Evolutionary conservation across 2,888 invertebrate species (phyloP), one percentile per base, ranked within the genome.

Genomic region (Melieria picta): DNA sequence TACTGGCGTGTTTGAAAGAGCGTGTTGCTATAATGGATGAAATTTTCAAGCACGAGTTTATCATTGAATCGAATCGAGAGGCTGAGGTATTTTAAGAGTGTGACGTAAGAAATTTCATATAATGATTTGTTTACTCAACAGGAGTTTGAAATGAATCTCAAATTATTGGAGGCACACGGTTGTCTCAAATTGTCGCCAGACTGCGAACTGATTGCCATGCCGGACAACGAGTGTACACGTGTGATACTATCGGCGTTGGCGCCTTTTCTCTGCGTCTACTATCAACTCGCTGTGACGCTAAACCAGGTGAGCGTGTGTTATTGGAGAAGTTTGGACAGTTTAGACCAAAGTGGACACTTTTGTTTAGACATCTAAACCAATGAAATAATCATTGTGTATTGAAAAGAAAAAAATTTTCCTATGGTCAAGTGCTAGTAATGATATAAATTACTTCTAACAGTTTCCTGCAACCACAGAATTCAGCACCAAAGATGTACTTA

Each of bases 1-100:
- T 72, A 7, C 48, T 82, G 16, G 56, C 72, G 0, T 69, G 75
- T 1, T 78, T 84, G 65, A 78, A 75, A 13, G 69, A 71, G 11
- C 79, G 80, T 72, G 80, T 80, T 11, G 74, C 74, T 69, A 76
- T 65, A 64, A 78, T 84, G 76, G 83, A 91, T 79, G 86, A 85
- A 78, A 81, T 93, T 67, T 89, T 93, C 63, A 88, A 88, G 66
- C 88, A 90, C 79, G 93, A 93, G 84, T 93, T 93, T 85, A 90
- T 91, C 70, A 87, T 91, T 74, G 86, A 89, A 74, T 89, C 90
- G 71, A 87, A 87, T 83, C 84, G 90, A 87, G 85, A 85, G 81
- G 75, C 81, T 78, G 83, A 90, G 89, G 86, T 89, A 74, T 30
- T 30, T 30, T 30, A 30, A 30, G 30, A 30, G 30, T 2, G 30